Evolutionary conservation across 2,113 vertebrate species (phyloP).

Genomic region (Eudyptes chrysolophus): DNA sequence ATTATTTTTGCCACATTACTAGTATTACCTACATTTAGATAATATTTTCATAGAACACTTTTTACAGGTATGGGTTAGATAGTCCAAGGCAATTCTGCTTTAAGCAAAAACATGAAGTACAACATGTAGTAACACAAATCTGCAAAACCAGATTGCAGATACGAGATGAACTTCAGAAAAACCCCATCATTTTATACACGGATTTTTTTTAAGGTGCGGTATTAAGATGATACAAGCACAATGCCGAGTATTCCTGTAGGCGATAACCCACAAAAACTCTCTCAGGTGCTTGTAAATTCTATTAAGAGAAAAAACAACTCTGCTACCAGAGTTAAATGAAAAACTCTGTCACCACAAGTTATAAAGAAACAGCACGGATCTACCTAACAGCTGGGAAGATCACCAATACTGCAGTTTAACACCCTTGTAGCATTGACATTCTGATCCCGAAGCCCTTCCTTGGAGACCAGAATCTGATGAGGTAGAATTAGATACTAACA

Average conservation of each 20-base stretch:
- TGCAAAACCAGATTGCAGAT: not conserved
- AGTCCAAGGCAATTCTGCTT: not conserved
- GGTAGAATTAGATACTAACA: not conserved
- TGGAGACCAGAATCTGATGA: not conserved
- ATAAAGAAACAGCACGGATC: not conserved
- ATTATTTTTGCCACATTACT: not conserved
- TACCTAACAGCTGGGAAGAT: not conserved
- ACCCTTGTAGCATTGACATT: not conserved
- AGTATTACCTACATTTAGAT: not conserved
- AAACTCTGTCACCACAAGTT: not conserved
- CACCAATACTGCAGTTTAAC: not conserved
- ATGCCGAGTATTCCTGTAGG: not conserved
- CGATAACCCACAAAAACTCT: not conserved
- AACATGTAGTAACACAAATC: not conserved
- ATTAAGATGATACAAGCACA: not conserved
- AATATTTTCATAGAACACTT: not conserved
- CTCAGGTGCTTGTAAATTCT: not conserved
- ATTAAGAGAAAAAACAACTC: not conserved
- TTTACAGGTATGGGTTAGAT: not conserved
- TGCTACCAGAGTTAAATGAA: not conserved
- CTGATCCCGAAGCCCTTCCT: not conserved
- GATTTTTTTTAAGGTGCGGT: not conserved
- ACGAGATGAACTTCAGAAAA: not conserved
- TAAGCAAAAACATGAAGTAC: not conserved
- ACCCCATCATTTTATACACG: rapidly evolving